These are phyloP conservation scores for Drosophila novamexicana DNA, from an alignment of 1,140 invertebrate genomes.

Conservation along the genomic window DNA sequence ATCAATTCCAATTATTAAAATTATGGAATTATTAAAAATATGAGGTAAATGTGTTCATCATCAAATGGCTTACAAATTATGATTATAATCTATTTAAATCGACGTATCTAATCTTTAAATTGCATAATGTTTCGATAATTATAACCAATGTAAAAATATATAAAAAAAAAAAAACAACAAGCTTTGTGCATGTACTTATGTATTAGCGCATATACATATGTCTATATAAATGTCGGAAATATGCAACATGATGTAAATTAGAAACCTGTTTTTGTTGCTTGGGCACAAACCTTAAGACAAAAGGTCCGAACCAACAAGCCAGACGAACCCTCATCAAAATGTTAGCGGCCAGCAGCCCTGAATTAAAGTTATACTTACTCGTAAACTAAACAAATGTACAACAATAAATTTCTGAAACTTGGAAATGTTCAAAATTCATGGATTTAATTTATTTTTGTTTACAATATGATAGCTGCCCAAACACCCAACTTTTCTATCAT, in stretches of 20 bases:
- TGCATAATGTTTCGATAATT: slow-evolving; percentile 19
- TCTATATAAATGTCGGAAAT: neutral
- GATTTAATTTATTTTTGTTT: slow-evolving; percentile 13
- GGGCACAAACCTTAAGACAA: neutral
- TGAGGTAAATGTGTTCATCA: neutral
- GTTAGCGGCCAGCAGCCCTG: slow-evolving; percentile 1
- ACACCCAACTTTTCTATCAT: no score
- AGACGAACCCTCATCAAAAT: slow-evolving; percentile 29
- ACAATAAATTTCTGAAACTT: neutral
- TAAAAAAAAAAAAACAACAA: neutral
- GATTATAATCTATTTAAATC: slow-evolving; percentile 1
- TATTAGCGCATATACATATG: neutral
- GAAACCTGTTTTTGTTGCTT: slow-evolving; percentile 34
- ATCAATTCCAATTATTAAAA: no score
- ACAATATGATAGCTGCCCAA: neutral
- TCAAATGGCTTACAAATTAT: neutral
- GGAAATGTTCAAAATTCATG: neutral
- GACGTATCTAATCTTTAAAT: neutral
- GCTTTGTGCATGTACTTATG: neutral
- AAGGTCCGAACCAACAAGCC: neutral
- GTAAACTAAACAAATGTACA: slow-evolving; percentile 26
- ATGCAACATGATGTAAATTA: slow-evolving; percentile 9
- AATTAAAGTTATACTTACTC: slow-evolving; percentile 10
- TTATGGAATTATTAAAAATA: neutral
- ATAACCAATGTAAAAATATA: slow-evolving; percentile 5